Base-by-base conservation (phyloP, 2,888 invertebrate genomes). In the Nemoura dubitans region DNA sequence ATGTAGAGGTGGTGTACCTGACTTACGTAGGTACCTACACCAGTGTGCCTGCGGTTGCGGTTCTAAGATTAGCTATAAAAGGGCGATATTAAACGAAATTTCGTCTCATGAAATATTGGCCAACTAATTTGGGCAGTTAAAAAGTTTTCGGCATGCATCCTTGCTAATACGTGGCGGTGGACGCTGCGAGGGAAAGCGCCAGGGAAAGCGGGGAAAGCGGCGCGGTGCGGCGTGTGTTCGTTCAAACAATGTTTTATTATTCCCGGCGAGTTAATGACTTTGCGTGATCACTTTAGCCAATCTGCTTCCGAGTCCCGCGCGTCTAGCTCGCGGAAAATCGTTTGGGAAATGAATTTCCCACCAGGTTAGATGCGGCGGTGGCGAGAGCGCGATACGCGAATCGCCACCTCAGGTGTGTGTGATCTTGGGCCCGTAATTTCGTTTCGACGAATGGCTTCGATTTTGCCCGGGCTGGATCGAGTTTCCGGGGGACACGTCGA, bases 41-140 rank as follows among this genome's bases (percentile, higher is more conserved):
- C n/a, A n/a, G n/a, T n/a, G 59, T 16, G 14, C 59, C 59, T n/a
- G n/a, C 59, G 59, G 59, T 59, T 59, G 36, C 59, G 59, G 59
- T 59, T 59, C 59, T 59, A 59, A 59, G 59, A 59, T 59, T 59
- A 59, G 59, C 59, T 21, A 59, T 59, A 59, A 59, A 59, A 59
- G 59, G 59, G 59, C 59, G 59, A 59, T 59, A 59, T 59, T 59
- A 59, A 59, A 59, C 59, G 59, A 59, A 59, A 59, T 59, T 59
- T 59, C 59, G 81, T 81, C 28, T 81, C 30, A 30, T 81, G 30
- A 81, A 81, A 81, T 81, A 81, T 81, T 30, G 30, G 28, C 81
- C n/a, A 28, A n/a, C 28, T 28, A 30, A 81, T 30, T 81, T 81
- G 28, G 30, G 81, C 81, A 29, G 81, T 81, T 81, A 81, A 81